Conservation (phyloP, 2,888 invertebrate species). For the Andrena bicolor region DNA sequence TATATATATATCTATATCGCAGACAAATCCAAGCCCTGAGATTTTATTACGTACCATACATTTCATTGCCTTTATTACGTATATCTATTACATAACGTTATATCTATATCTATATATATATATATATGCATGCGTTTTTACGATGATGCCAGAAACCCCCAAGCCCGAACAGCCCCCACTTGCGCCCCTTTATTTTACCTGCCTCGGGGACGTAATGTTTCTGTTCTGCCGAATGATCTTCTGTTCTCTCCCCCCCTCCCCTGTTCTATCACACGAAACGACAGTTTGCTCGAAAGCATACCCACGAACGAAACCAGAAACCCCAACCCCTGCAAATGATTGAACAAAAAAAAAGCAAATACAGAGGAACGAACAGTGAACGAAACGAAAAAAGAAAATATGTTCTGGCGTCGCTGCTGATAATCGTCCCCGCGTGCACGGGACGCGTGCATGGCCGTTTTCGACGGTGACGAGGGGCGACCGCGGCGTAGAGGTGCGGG, state of each 20-base stretch:
- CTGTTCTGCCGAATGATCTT: conserved; percentile 47
- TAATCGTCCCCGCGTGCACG: neutral
- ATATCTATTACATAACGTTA: conserved; percentile 71
- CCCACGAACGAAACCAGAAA: conserved; percentile 24
- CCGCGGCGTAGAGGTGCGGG: neutral
- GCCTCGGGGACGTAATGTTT: conserved; percentile 67
- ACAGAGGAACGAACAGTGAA: conserved; percentile 37
- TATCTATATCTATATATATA: conserved; percentile 2
- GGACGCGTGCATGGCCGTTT: neutral
- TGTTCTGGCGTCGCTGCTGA: conserved; percentile 70
- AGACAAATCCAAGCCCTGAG: conserved; percentile 65
- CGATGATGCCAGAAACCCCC: conserved; percentile 64
- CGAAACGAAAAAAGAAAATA: conserved; percentile 37
- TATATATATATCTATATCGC: conserved; percentile 53
- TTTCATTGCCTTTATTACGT: conserved; percentile 68
- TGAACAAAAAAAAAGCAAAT: conserved; percentile 35
- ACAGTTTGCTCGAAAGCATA: conserved; percentile 53
- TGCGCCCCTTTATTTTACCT: conserved; percentile 46
- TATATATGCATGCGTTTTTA: conserved; percentile 79
- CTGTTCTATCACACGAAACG: conserved; percentile 45
- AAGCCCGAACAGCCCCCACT: neutral
- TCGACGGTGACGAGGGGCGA: neutral
- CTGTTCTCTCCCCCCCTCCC: conserved; percentile 6
- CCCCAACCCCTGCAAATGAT: conserved; percentile 23
- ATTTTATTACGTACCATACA: conserved; percentile 59